These are phyloP conservation scores for Catagonus wagneri DNA, from an alignment of 2,113 vertebrate genomes.

Conservation along the genomic window DNA sequence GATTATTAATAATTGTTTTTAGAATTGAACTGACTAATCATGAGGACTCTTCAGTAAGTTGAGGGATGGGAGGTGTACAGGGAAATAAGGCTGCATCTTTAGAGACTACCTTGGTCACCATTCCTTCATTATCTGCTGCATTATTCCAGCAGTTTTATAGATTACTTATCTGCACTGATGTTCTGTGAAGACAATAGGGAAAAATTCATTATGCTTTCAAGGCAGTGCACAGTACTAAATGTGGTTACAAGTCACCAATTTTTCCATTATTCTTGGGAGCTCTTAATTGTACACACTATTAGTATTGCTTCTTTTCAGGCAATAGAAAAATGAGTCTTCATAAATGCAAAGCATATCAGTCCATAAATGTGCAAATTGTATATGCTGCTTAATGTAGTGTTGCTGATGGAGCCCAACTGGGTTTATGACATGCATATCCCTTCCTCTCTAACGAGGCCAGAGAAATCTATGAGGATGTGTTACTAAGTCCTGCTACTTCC, in stretches of 20 bases:
- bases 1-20: neutral
- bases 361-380: conserved; percentile 69
- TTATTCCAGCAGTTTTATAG: neutral
- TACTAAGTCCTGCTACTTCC: neutral
- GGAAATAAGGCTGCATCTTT: neutral
- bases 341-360: conserved; percentile 65
- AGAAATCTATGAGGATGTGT: neutral
- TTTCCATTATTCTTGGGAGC: conserved; percentile 74
- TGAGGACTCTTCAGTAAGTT: neutral
- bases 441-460: conserved; percentile 27
- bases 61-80: rapidly evolving
- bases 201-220: conserved; percentile 70
- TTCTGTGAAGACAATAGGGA: conserved; percentile 37
- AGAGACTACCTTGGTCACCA: neutral
- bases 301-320: conserved; percentile 77
- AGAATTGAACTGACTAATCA: neutral
- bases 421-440: conserved; percentile 47
- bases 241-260: conserved; percentile 73
- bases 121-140: neutral
- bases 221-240: conserved; percentile 5
- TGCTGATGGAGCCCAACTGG: conserved; percentile 63
- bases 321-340: conserved; percentile 71
- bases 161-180: conserved; percentile 17
- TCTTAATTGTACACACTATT: conserved; percentile 77
- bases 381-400: conserved; percentile 74